Evolutionary conservation across 2,797 vertebrate species (phyloP).

Genomic region (Lepidocolaptes lacrymiger): DNA sequence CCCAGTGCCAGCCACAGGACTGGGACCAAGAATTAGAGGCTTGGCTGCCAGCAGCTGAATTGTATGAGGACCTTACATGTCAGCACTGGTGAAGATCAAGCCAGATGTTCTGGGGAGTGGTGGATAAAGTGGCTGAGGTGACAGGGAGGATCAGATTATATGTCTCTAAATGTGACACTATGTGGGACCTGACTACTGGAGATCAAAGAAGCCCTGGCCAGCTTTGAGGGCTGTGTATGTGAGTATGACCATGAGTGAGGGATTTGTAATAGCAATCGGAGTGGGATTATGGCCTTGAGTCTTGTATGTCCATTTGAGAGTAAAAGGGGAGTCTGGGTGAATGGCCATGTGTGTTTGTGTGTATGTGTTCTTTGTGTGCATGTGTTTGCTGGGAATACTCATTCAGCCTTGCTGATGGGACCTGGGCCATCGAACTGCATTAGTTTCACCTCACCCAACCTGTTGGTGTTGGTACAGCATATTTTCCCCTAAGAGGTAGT

Average conservation of each 20-base stretch:
- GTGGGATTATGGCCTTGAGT: neutral
- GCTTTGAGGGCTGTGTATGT: neutral
- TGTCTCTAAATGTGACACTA: neutral
- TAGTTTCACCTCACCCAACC: neutral
- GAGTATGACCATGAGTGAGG: neutral
- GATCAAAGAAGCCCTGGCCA: neutral
- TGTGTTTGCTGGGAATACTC: neutral
- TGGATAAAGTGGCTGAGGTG: neutral
- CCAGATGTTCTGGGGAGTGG: accelerated
- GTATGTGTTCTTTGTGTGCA: no score
- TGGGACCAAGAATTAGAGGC: neutral
- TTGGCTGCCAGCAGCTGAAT: neutral
- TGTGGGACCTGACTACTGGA: neutral
- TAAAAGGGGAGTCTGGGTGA: neutral
- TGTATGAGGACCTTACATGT: neutral
- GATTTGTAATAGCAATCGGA: neutral
- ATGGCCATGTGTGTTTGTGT: accelerated
- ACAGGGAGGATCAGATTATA: no score
- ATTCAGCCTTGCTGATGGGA: neutral
- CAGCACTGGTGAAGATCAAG: neutral
- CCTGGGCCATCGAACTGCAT: neutral
- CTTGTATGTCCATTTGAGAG: neutral
- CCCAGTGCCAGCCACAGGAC: no score
- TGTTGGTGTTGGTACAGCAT: accelerated
- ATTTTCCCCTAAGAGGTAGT: neutral